Evolutionary conservation across 1,140 invertebrate species (phyloP), one percentile per base, ranked within the genome.

Genomic region (Bombus sibiricus): DNA sequence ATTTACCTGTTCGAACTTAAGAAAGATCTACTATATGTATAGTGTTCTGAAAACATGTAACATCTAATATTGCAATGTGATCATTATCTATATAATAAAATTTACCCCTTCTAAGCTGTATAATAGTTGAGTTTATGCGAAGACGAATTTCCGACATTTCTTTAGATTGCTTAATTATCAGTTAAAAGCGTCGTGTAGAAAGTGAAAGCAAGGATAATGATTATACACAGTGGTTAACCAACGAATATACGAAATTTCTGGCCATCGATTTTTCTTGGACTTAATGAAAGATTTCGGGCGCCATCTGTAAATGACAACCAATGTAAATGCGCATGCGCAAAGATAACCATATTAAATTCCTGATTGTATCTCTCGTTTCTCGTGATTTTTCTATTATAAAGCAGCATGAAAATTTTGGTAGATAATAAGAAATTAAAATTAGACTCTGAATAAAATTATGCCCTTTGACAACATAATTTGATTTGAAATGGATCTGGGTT

Each of bases 171-270:
- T 37, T 66, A 79, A 79, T 79, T 79, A 37, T 66, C 32, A 28
- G 1, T 34, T 15, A 32, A 3, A 43, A 22, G 28, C 13, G 43
- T 8, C 12, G 13, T 18, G 6, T 22, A 37, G 37, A 80, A 80
- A 80, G 64, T 80, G 64, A 68, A 80, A 80, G 64, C 64, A 69
- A 80, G 25, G 32, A 80, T 80, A 53, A 53, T 25, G n/a, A 1
- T 5, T 12, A n/a, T 3, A 57, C 32, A 47, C 22, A 57, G 5
- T 15, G 22, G 1, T n/a, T 28, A 37, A 28, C 22, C 3, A 37
- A 28, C 6, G 18, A 34, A 34, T 25, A 66, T 12, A 37, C 22
- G 15, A 79, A 79, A 79, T 64, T 77, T 47, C 9, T 47, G 8
- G 47, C 47, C 47, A 53, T 32, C 10, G 3, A 68, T 22, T 37